Conservation (phyloP, 2,797 vertebrate genomes). For the Phoeniculus purpureus region DNA sequence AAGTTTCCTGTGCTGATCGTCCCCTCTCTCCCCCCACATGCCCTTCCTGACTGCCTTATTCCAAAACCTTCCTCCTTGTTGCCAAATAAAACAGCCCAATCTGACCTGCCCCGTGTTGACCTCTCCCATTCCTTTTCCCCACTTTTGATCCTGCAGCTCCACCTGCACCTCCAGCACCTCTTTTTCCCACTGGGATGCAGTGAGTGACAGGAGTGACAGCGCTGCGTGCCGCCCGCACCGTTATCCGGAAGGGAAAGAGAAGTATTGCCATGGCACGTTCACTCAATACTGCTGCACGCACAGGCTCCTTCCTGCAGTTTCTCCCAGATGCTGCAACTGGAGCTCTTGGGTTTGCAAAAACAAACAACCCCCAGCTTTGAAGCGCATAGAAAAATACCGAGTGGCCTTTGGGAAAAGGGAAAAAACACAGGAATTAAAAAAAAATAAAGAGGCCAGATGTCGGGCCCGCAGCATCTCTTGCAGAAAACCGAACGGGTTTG, state of each 20-base stretch:
- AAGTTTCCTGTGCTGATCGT: accelerated
- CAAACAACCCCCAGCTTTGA: slow-evolving; percentile 48
- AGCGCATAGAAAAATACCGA: slow-evolving; percentile 1
- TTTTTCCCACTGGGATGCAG: not conserved
- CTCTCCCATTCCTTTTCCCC: not conserved
- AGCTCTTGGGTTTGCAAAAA: slow-evolving; percentile 35
- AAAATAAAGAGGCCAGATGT: not conserved
- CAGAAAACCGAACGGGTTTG: not conserved
- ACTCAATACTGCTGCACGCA: not conserved
- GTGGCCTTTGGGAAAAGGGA: not conserved
- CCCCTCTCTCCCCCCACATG: not conserved
- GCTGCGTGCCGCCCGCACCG: not conserved
- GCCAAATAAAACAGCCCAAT: not conserved
- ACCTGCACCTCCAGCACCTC: not conserved
- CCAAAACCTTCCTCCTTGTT: not conserved
- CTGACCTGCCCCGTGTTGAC: accelerated
- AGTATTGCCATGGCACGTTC: slow-evolving; percentile 4
- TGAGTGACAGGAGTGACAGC: not conserved
- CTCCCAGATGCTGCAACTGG: slow-evolving; percentile 6
- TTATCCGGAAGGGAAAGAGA: not conserved
- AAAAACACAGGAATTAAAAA: not conserved
- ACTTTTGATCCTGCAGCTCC: not conserved
- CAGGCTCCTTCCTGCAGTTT: slow-evolving; percentile 29
- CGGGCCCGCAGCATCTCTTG: not conserved
- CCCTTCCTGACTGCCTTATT: not conserved